These are phyloP conservation scores for Hipparchia semele DNA, from an alignment of 2,888 invertebrate genomes.

Conservation along the genomic window DNA sequence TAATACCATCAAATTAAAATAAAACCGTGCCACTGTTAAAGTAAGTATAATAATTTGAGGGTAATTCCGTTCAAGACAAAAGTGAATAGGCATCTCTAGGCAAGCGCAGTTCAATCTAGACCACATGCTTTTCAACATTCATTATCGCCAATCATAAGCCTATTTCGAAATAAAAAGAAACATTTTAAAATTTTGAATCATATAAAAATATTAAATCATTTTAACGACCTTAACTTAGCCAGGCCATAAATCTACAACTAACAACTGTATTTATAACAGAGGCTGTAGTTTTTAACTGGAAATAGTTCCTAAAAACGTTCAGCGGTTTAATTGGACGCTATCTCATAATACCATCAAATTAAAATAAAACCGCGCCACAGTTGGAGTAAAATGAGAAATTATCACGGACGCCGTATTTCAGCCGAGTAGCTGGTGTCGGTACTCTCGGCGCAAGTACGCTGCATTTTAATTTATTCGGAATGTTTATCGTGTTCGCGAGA, in stretches of 20 bases:
- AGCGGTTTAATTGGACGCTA: constrained; percentile 14
- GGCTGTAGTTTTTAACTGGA: not conserved
- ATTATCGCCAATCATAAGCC: too few species aligned
- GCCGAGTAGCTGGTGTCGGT: not conserved
- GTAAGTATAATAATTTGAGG: too few species aligned
- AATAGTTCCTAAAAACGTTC: constrained; percentile 2
- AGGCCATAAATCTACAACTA: not conserved
- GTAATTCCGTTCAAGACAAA: too few species aligned
- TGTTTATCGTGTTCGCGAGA: not conserved
- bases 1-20: too few species aligned
- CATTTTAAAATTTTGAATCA: too few species aligned
- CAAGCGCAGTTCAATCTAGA: too few species aligned
- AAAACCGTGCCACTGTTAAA: too few species aligned
- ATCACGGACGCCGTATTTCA: constrained; percentile 16
- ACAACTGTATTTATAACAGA: not conserved
- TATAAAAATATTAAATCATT: too few species aligned
- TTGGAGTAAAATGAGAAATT: constrained; percentile 12
- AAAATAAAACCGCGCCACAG: constrained; percentile 5
- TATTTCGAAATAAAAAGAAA: too few species aligned
- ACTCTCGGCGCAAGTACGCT: not conserved
- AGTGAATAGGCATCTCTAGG: too few species aligned
- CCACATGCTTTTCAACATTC: too few species aligned
- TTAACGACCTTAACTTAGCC: too few species aligned
- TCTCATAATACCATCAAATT: constrained; percentile 16
- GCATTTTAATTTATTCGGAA: constrained; percentile 5